A percentile compares a stretch with the other conserved stretches of the same genome.
These are phyloP conservation scores for Drosophila littoralis DNA, from an alignment of 1,140 invertebrate species.

Conservation along the genomic window DNA sequence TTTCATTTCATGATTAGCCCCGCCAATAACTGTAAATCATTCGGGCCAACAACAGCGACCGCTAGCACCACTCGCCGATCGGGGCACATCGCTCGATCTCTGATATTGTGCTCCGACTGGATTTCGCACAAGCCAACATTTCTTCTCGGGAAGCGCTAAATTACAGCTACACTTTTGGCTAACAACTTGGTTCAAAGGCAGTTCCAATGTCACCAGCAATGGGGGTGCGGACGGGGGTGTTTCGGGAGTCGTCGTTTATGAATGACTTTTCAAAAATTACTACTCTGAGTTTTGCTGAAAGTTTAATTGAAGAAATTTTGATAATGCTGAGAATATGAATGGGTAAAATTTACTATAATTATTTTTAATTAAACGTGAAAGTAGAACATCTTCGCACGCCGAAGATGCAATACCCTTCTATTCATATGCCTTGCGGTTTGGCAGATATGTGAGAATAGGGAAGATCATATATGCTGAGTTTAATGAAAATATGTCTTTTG, in stretches of 20 bases:
- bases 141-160: constrained; percentile 41
- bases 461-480: too few species aligned
- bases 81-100: constrained; percentile 22
- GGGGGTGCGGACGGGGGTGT: too few species aligned
- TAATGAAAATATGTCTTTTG: too few species aligned
- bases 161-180: constrained; percentile 24
- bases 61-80: neutral
- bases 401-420: too few species aligned
- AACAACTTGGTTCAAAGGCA: neutral
- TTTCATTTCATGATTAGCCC: constrained; percentile 63
- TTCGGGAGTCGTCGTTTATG: neutral
- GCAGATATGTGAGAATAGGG: too few species aligned
- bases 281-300: too few species aligned
- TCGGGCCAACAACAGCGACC: constrained; percentile 14
- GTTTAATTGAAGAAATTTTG: neutral
- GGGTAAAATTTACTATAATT: neutral
- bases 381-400: too few species aligned
- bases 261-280: constrained; percentile 31
- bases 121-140: constrained; percentile 23
- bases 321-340: neutral
- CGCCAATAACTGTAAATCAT: constrained; percentile 60
- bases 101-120: neutral
- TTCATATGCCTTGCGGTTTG: too few species aligned
- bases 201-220: constrained; percentile 25
- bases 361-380: too few species aligned